Evolutionary conservation across 2,888 invertebrate species (phyloP), one percentile per base, ranked within the genome.

Genomic region (Cheilosia variabilis): DNA sequence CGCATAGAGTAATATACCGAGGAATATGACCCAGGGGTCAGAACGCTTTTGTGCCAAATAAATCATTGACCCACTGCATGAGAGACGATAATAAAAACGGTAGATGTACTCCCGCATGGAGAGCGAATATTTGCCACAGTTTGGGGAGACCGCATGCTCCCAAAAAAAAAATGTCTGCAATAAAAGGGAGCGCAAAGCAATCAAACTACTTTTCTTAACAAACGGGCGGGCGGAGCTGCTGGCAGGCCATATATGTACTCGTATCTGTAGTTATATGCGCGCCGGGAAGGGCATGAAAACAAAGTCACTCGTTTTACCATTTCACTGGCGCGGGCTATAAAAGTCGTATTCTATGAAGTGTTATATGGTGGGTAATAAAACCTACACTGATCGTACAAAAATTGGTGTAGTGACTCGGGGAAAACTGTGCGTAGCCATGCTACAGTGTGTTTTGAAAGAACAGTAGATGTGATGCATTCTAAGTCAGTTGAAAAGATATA

Each of bases 21-120:
- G 27, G 69, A 62, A 77, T 77, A 69, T 62, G 45, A 78, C 63
- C 63, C 71, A 24, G 47, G 62, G 45, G 24, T 55, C 47, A 9
- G 17, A 9, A 47, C 62, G 71, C 63, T 63, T 66, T 43, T 71
- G 57, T 65, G 41, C 41, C 47, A 17, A 57, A 78, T 71, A 63
- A 69, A 78, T 71, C 71, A 78, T 69, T 63, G 69, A 69, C 77
- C 68, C 53, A 53, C 66, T 57, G 31, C 10, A 13, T 34, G 55
- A 37, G 55, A 19, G 19, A 17, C 27, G 5, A 17, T 17, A 27
- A 17, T 15, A 53, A 31, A 45, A 62, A 72, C 31, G 43, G 7
- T n/a, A 24, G n/a, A 52, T n/a, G 13, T 37, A 37, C 4, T 13
- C 13, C 37, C 37, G 37, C 37, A 13, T 37, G 37, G 19, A 47